Conservation (phyloP, 2,113 vertebrate species). For the Panthera leo region DNA sequence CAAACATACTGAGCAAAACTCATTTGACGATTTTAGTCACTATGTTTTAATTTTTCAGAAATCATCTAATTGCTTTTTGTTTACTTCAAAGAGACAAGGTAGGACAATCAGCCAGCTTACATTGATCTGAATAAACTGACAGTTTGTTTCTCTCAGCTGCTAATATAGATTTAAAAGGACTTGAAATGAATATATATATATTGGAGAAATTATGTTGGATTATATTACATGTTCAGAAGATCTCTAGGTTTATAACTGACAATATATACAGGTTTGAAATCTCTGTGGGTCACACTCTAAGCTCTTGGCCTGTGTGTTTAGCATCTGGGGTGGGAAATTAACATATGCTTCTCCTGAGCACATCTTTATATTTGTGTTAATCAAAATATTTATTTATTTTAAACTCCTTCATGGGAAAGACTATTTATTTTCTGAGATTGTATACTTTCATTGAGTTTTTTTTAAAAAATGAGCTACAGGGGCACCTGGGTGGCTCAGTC, state of each 20-base stretch:
- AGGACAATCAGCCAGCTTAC: background rate
- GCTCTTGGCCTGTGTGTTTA: background rate
- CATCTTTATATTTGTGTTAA: background rate
- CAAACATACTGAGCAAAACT: conserved; percentile 31
- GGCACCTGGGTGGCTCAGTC: no score
- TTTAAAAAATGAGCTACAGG: background rate
- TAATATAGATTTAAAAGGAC: background rate
- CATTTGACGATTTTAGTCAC: conserved; percentile 33
- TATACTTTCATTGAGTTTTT: background rate
- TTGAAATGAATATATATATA: background rate
- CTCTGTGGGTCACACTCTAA: background rate
- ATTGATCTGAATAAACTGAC: background rate
- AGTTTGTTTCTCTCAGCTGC: conserved; percentile 1
- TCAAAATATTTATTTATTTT: background rate
- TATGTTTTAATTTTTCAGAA: conserved; percentile 52
- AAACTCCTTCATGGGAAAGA: background rate
- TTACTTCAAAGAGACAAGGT: conserved; percentile 32
- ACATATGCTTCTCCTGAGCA: background rate
- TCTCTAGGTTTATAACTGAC: background rate
- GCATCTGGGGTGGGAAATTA: background rate
- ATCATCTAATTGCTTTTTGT: conserved; percentile 53
- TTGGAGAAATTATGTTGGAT: background rate
- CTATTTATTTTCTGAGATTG: background rate
- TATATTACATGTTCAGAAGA: background rate
- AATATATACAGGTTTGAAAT: background rate